Evolutionary conservation across 2,888 invertebrate species (phyloP), one percentile per base, ranked within the genome.

Genomic region (Fabriciana adippe): DNA sequence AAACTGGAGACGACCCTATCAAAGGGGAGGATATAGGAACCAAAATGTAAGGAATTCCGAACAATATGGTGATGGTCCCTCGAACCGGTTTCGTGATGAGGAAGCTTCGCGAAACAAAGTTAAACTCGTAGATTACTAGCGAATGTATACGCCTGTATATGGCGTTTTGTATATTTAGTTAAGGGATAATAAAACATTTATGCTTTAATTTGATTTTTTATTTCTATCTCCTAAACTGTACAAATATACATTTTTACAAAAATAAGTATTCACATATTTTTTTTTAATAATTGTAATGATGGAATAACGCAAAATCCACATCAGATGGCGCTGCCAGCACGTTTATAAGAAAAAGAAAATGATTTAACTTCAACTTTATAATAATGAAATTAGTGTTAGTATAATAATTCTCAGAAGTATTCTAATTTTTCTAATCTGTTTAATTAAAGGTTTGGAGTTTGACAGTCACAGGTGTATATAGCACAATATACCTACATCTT

Each of bases 121-220:
- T 6, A 91, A 90, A 79, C 82, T 92, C 67, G 91, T 92, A 48
- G 91, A 92, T 79, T 92, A 92, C 76, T 91, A 67, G 35, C 5
- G n/a, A 66, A 11, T 48, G 45, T 63, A 65, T 60, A 64, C 55
- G 48, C 64, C 66, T 64, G 55, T 66, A 55, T 64, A 63, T 11
- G 66, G 51, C 61, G 48, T 55, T 67, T 64, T 64, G 70, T 45
- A 67, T 74, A 69, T 54, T 68, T 67, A 65, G 67, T 59, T 72
- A 73, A 73, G 71, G 15, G 66, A 61, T 69, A 72, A 70, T 72
- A 71, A 72, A 71, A 69, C 56, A 65, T 67, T 60, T 55, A 67
- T 69, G 56, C 59, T 60, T 57, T 69, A 54, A 21, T 11, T 60
- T 59, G 53, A 15, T 61, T 67, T 56, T 57, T 67, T 63, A 21